A percentile compares a stretch with the other conserved stretches of the same genome.
These are phyloP conservation scores for Acipenser oxyrinchus DNA, from an alignment of 2,797 vertebrate genomes.

Conservation along the genomic window DNA sequence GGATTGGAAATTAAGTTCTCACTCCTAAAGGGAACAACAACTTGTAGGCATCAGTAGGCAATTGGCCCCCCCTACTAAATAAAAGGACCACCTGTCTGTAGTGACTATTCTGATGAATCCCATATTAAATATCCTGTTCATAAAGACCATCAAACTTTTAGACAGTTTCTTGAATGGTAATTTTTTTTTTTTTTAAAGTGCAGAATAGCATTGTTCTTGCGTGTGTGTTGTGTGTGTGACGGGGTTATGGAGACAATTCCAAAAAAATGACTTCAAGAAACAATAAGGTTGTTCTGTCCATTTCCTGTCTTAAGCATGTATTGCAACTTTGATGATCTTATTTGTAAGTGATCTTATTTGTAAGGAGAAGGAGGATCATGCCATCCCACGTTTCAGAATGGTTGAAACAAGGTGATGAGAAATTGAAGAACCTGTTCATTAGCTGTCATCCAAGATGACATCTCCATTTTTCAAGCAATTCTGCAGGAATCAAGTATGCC, in stretches of 20 bases:
- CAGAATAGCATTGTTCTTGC: too few species aligned
- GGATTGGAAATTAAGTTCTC: too few species aligned
- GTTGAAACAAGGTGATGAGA: constrained; percentile 49
- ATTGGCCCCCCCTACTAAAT: too few species aligned
- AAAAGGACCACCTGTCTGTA: too few species aligned
- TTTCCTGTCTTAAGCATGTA: constrained; percentile 18
- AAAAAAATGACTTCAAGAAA: constrained; percentile 9
- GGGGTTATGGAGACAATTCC: not conserved
- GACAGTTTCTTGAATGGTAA: too few species aligned
- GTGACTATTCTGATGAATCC: too few species aligned
- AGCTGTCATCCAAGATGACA: constrained; percentile 46
- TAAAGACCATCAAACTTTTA: too few species aligned
- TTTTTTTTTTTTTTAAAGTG: too few species aligned
- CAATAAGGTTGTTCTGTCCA: constrained; percentile 18
- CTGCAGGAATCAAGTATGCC: constrained; percentile 39
- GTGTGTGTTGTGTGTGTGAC: too few species aligned
- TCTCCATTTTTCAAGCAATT: constrained; percentile 48
- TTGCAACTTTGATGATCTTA: constrained; percentile 44
- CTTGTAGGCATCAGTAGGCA: too few species aligned
- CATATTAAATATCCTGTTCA: too few species aligned
- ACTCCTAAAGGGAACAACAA: too few species aligned
- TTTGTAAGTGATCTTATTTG: constrained; percentile 42
- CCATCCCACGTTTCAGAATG: constrained; percentile 28
- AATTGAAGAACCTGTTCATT: constrained; percentile 51
- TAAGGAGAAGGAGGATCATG: constrained; percentile 35